phyloP scores from a whole-genome alignment of 2,113 vertebrate genomes.

The Tringa solitaria region DNA sequence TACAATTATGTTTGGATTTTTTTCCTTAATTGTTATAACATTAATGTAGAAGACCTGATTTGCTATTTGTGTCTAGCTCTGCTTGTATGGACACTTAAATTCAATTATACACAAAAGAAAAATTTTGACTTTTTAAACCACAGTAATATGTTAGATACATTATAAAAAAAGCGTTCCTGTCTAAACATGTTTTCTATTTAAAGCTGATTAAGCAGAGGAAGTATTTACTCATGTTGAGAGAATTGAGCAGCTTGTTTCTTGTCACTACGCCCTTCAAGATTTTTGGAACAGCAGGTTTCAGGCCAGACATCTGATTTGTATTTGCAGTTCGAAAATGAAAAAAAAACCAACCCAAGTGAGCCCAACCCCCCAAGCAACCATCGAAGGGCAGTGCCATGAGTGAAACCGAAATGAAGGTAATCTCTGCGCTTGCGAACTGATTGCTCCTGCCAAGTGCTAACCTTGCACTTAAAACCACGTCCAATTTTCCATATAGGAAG shows the following conservation, averaged over 20 bases:
- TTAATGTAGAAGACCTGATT: neutral
- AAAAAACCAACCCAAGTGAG: neutral
- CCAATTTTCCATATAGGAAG: neutral
- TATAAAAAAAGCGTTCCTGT: neutral
- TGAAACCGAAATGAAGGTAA: neutral
- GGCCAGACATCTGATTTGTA: neutral
- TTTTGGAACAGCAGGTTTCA: neutral
- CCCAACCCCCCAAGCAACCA: neutral
- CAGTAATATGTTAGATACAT: neutral
- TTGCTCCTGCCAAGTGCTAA: neutral
- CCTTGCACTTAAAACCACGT: neutral
- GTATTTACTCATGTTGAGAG: neutral
- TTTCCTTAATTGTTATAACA: neutral
- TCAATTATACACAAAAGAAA: neutral
- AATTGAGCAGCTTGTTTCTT: neutral
- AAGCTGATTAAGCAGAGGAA: slow-evolving; percentile 14
- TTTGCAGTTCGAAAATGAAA: neutral
- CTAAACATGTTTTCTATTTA: neutral
- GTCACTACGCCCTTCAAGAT: neutral
- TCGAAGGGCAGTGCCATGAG: accelerated
- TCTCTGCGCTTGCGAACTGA: neutral
- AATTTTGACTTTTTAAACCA: neutral
- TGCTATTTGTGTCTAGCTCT: neutral
- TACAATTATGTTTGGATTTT: neutral
- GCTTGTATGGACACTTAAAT: neutral